Evolutionary conservation across 2,797 vertebrate genomes (phyloP), one percentile per base, ranked within the genome.

Genomic region (Merluccius polli): DNA sequence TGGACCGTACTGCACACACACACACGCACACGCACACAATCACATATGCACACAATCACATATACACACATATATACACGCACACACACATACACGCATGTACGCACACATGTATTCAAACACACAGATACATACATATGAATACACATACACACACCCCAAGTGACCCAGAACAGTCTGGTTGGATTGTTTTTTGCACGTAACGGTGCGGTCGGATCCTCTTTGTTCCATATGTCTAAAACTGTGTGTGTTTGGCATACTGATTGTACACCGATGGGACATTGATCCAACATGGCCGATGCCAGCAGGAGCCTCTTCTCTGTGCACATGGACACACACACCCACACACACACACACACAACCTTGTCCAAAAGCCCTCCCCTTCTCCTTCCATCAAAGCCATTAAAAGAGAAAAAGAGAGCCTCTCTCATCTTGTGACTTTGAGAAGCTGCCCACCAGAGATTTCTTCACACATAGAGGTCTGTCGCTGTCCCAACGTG

Each of bases 381-480:
- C 59, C n/a, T 10, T 9, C 52, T 10, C 52, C 52, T 24, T 63
- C 81, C 84, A 84, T 86, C 86, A 85, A 70, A 87, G 78, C 80
- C 86, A 82, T 90, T 91, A 90, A 86, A 91, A 82, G 11, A 63
- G 24, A 63, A 63, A 27, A 63, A 63, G 2, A 63, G 2, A 83
- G 85, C 81, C 87, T 86, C 33, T 88, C 81, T 91, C 83, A 86
- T 87, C 78, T 81, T 78, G 84, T 83, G 84, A 89, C 88, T 89
- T 89, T 89, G 89, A 90, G 87, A 79, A 77, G 31, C 77, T 89
- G 86, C 89, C 90, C 89, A 85, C 85, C 75, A 12, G 88, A 84
- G 82, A 89, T 89, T 87, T 88, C 86, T 87, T 89, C 88, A 82
- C 86, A 90, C 90, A 84, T 87, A 80, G 84, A 83, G 84, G 86